Evolutionary conservation across 2,888 invertebrate genomes (phyloP).

Genomic region (Ophraella communa): DNA sequence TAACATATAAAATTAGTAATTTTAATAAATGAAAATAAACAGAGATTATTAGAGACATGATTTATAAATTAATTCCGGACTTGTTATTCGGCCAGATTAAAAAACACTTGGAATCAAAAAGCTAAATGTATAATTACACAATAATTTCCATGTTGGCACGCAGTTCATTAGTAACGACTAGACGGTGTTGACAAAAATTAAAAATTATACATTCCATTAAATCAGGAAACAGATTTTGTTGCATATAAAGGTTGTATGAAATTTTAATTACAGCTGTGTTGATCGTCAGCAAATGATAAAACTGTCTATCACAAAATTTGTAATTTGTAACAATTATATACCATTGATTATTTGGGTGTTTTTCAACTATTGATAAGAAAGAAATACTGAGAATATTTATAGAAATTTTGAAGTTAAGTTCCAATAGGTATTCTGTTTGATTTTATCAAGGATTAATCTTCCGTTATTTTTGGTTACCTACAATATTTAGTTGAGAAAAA

Average conservation of each 20-base stretch:
- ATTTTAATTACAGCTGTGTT: background rate
- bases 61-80: background rate
- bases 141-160: background rate
- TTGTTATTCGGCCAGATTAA: background rate
- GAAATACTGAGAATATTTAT: too few relatives aligned
- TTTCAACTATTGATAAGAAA: too few relatives aligned
- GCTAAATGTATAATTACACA: background rate
- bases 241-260: background rate
- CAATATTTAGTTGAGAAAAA: too few relatives aligned
- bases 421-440: too few relatives aligned
- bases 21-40: too few relatives aligned
- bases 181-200: background rate
- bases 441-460: too few relatives aligned
- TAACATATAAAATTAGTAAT: too few relatives aligned
- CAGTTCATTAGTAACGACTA: background rate
- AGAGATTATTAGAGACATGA: background rate
- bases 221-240: background rate
- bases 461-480: too few relatives aligned
- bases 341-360: too few relatives aligned
- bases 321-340: too few relatives aligned
- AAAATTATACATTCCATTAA: background rate
- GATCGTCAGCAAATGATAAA: background rate
- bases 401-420: too few relatives aligned
- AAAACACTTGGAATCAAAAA: background rate
- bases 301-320: too few relatives aligned